Evolutionary conservation across 2,113 vertebrate genomes (phyloP), one percentile per base, ranked within the genome.

Genomic region (Suncus etruscus): DNA sequence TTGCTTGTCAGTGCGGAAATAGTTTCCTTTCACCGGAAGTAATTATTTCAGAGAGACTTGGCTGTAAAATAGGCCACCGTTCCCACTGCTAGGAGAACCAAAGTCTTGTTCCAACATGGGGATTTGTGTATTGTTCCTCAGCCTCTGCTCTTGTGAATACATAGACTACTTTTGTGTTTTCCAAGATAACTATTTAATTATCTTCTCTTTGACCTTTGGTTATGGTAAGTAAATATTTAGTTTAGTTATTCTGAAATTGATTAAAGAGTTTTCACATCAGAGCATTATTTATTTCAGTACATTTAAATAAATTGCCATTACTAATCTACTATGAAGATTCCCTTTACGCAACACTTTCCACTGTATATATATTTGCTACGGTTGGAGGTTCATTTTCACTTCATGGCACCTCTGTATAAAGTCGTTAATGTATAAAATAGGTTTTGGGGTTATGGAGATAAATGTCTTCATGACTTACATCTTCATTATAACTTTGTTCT

Each of bases 361-460:
- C 25, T 51, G 29, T 65, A 1, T 45, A 63, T 39, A 50, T 54
- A 61, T 45, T 50, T 50, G n/a, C 14, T 90, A 7, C 3, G 8
- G 20, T 58, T 68, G 73, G 74, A 69, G 27, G 63, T 20, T 16
- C 69, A 11, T 85, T 87, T 88, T 86, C 47, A 66, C 50, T n/a
- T 92, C 39, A 65, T 14, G 78, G 84, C 48, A 50, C 61, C 77
- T 31, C 16, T 27, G 10, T 65, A n/a, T 90, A 80, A 83, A 65
- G 10, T 50, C 25, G 85, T 82, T 83, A 68, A 76, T 79, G 88
- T 94, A 65, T 89, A 73, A 83, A n/a, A 10, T 83, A 48, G 68
- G 68, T 20, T 86, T 61, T 45, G 10, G 0, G 47, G 54, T 68
- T 11, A 39, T 70, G 18, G 24, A 72, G 61, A 76, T 31, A 69